These are phyloP conservation scores for Chaenogobius annularis DNA, from an alignment of 2,113 vertebrate species.

Conservation along the genomic window DNA sequence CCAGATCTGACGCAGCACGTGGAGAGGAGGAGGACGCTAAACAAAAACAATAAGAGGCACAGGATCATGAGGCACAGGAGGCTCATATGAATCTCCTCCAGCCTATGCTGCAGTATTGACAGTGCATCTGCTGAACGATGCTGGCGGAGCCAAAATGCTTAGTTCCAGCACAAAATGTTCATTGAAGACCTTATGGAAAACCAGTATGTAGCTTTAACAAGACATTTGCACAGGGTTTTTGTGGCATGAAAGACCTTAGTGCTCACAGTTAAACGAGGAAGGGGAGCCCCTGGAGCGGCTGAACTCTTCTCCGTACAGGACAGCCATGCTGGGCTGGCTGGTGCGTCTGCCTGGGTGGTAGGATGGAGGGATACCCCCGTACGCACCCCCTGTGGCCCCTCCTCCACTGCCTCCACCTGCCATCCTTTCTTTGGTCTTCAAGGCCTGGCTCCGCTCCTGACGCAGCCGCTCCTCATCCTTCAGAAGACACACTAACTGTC, in stretches of 20 bases:
- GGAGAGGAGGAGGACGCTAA: conserved; percentile 90
- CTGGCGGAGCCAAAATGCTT: conserved; percentile 20
- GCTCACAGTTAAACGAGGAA: conserved; percentile 92
- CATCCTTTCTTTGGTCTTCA: conserved; percentile 94
- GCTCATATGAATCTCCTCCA: conserved; percentile 39
- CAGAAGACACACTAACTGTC: conserved; percentile 90
- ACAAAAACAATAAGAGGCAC: background rate
- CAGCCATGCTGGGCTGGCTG: conserved; percentile 80
- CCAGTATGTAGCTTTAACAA: conserved; percentile 18
- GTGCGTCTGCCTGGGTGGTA: conserved; percentile 78
- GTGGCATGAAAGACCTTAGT: background rate
- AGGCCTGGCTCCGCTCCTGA: conserved; percentile 87
- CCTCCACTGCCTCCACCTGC: conserved; percentile 83
- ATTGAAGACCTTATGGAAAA: conserved; percentile 16
- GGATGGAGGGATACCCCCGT: conserved; percentile 74
- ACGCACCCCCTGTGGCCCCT: conserved; percentile 59
- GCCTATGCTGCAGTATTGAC: conserved; percentile 39
- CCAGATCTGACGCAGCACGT: conserved; percentile 86
- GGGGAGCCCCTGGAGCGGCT: conserved; percentile 84
- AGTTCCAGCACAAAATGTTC: conserved; percentile 31
- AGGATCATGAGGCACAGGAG: conserved; percentile 2
- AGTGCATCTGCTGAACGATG: conserved; percentile 35
- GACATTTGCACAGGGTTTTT: conserved; percentile 15
- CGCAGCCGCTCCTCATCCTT: conserved; percentile 89
- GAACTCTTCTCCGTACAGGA: conserved; percentile 83